phyloP scores from a whole-genome alignment of 2,888 invertebrate genomes.

The Drosophila maculinotata region DNA sequence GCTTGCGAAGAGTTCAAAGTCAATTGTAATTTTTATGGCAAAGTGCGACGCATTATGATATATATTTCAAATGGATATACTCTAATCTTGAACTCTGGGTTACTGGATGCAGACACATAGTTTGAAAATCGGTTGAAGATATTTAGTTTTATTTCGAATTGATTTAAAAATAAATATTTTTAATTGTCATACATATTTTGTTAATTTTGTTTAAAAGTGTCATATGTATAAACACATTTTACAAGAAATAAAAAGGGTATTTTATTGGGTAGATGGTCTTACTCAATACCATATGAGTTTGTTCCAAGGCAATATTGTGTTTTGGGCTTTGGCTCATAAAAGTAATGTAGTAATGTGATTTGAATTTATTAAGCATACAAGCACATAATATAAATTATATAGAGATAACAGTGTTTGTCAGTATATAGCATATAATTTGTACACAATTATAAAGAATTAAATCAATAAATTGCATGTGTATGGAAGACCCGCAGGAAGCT shows the following conservation, averaged over 20 bases:
- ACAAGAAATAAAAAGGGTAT: no score
- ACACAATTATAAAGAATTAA: no score
- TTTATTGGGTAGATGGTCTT: constrained; percentile 18
- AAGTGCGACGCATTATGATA: constrained; percentile 72
- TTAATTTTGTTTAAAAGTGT: no score
- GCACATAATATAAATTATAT: not conserved
- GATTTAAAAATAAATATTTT: no score
- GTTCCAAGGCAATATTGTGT: constrained; percentile 10
- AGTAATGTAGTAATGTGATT: constrained; percentile 29
- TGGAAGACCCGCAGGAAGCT: not conserved
- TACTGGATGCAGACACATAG: not conserved
- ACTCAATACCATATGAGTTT: not conserved
- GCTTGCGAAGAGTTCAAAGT: constrained; percentile 71
- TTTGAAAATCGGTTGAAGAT: not conserved
- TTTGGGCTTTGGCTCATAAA: constrained; percentile 38
- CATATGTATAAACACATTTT: no score
- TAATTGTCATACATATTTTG: no score
- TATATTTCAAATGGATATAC: constrained; percentile 42
- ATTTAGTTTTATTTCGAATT: no score
- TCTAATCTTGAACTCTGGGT: not conserved
- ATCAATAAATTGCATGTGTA: no score
- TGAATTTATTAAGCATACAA: constrained; percentile 45
- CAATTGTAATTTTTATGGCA: constrained; percentile 77
- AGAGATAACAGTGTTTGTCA: not conserved
- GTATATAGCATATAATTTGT: no score